Evolutionary conservation across 2,888 invertebrate species (phyloP).

Genomic region (Zygaena filipendulae): DNA sequence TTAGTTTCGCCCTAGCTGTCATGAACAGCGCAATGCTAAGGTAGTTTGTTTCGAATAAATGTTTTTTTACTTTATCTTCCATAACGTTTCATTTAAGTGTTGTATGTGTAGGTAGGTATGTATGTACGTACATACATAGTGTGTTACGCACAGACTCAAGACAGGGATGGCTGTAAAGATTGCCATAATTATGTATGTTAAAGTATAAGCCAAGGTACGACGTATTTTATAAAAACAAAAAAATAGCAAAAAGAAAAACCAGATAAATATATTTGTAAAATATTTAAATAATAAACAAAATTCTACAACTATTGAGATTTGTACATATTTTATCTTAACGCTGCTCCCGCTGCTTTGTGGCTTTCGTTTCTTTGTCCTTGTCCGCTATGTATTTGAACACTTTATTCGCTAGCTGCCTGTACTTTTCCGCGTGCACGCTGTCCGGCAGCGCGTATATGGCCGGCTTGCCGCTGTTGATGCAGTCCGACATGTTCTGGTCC

Average conservation of each 20-base stretch:
- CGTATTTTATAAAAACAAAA: conserved; percentile 26
- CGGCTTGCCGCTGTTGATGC: conserved; percentile 80
- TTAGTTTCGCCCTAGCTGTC: too few relatives aligned
- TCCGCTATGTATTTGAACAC: conserved; percentile 50
- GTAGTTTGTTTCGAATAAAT: too few relatives aligned
- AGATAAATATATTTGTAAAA: conserved; percentile 33
- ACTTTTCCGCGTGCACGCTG: conserved; percentile 57
- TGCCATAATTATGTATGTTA: conserved; percentile 21
- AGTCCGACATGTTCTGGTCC: conserved; percentile 73
- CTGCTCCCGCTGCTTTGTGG: conserved; percentile 27
- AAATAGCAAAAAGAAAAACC: too few relatives aligned
- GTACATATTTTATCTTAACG: conserved; percentile 19
- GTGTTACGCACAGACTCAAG: conserved; percentile 6
- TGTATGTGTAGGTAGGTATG: too few relatives aligned
- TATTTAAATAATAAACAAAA: conserved; percentile 32
- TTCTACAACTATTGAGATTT: conserved; percentile 26
- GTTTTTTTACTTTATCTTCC: conserved; percentile 35
- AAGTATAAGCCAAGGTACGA: conserved; percentile 22
- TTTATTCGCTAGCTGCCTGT: conserved; percentile 50
- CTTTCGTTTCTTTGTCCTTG: conserved; percentile 38
- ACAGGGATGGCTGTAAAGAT: conserved; percentile 13
- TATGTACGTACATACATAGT: too few relatives aligned
- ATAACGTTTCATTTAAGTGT: conserved; percentile 25
- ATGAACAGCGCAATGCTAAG: too few relatives aligned
- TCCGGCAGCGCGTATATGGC: conserved; percentile 75